A percentile compares a stretch with the other conserved stretches of the same genome.
These are phyloP conservation scores for Chrysolina haemoptera DNA, from an alignment of 2,888 invertebrate species.

Conservation along the genomic window DNA sequence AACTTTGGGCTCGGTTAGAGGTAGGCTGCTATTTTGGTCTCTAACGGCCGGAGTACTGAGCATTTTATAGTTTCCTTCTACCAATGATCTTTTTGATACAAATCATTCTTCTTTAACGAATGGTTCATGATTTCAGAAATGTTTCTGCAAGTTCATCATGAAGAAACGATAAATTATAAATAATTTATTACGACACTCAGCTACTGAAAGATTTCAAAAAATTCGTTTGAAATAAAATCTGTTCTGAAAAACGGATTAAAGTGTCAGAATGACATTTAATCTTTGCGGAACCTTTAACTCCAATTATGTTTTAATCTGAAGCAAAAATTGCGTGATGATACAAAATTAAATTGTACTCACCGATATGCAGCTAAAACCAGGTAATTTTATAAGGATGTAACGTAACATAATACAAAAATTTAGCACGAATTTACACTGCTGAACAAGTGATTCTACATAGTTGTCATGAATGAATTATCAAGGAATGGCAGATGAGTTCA, in stretches of 20 bases:
- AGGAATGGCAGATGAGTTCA: constrained; percentile 4
- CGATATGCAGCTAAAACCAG: constrained; percentile 39
- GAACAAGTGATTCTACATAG: constrained; percentile 24
- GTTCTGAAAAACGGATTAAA: neutral
- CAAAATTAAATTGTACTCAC: constrained; percentile 20
- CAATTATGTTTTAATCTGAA: neutral
- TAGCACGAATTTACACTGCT: constrained; percentile 35
- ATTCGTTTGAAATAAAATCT: too few relatives aligned
- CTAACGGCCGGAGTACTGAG: too few relatives aligned
- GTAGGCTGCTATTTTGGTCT: too few relatives aligned
- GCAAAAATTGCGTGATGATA: neutral
- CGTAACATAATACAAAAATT: constrained; percentile 57
- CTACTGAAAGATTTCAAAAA: too few relatives aligned
- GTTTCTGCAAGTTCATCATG: too few relatives aligned
- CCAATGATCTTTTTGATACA: too few relatives aligned
- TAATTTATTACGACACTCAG: too few relatives aligned
- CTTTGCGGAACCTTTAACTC: neutral
- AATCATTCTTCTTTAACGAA: too few relatives aligned
- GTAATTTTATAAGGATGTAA: constrained; percentile 49
- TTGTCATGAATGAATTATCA: constrained; percentile 24
- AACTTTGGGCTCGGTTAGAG: too few relatives aligned
- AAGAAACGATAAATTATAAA: too few relatives aligned
- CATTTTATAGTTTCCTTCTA: too few relatives aligned
- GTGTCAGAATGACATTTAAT: constrained; percentile 22
- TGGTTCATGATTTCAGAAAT: too few relatives aligned